Percentiles rank a stretch among this genome's conserved stretches.
Conservation (phyloP, 2,113 vertebrate species). For the Melierax canorus region DNA sequence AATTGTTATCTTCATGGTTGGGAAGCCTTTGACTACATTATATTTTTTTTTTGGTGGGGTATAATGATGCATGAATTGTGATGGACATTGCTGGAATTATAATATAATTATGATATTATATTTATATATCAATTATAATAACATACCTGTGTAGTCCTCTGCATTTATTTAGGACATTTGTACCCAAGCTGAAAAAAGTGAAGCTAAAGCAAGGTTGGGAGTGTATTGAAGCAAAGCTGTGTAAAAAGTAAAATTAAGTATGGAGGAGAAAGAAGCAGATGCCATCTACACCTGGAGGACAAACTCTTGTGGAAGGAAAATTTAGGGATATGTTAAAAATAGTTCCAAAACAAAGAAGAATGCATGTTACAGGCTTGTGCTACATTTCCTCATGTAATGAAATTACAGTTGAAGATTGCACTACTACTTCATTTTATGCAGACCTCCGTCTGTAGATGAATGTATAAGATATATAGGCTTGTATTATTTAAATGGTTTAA, state of each 20-base stretch:
- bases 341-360: neutral
- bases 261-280: neutral
- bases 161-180: neutral
- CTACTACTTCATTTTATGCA: neutral
- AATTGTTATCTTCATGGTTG: neutral
- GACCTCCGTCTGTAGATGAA: neutral
- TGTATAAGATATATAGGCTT: neutral
- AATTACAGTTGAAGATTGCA: neutral
- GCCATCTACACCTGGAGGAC: neutral
- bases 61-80: neutral
- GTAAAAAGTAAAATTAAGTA: neutral
- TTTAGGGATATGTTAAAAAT: neutral
- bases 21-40: neutral
- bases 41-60: neutral
- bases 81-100: neutral
- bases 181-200: neutral
- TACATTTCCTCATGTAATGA: neutral
- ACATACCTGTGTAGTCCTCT: neutral
- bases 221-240: neutral
- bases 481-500: neutral
- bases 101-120: too few relatives aligned
- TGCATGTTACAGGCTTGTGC: neutral
- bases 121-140: neutral
- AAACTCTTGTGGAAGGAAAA: neutral
- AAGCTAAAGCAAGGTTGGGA: neutral